Percentiles rank a stretch among this genome's conserved stretches.
Conservation (phyloP, 2,888 invertebrate species). For the Cerceris rybyensis region DNA sequence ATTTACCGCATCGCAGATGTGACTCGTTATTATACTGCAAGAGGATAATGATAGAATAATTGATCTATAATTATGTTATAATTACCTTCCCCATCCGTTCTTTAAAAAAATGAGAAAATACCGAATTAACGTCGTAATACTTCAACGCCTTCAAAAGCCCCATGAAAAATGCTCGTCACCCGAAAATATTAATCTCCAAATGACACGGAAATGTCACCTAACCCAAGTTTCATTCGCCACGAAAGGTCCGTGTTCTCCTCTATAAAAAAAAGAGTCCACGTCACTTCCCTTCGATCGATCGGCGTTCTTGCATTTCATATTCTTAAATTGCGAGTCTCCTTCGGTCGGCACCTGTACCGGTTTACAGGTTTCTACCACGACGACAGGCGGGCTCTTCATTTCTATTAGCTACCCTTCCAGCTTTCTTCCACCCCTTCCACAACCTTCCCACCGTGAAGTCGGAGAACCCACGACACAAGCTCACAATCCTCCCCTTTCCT, state of each 20-base stretch:
- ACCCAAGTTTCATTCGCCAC: neutral
- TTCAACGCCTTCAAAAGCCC: too few species aligned
- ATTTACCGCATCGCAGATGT: too few species aligned
- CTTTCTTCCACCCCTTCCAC: conserved; percentile 53
- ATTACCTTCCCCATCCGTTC: too few species aligned
- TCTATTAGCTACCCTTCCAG: conserved; percentile 73
- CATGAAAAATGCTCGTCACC: neutral
- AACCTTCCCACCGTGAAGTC: conserved; percentile 53
- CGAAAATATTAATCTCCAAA: too few species aligned
- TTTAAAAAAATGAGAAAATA: too few species aligned
- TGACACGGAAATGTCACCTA: neutral
- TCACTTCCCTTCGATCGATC: conserved; percentile 1
- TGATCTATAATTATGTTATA: neutral
- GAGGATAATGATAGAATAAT: neutral
- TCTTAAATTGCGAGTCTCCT: conserved; percentile 32
- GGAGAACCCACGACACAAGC: conserved; percentile 56
- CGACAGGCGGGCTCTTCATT: conserved; percentile 75
- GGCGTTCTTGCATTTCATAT: conserved; percentile 13
- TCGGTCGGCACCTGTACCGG: conserved; percentile 59
- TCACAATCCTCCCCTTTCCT: conserved; percentile 49
- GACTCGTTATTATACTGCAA: neutral
- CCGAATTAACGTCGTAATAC: too few species aligned
- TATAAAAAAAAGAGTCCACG: neutral
- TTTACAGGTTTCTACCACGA: conserved; percentile 65
- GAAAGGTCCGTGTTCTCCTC: neutral